Evolutionary conservation across 2,888 invertebrate species (phyloP).

Genomic region (Trachelus troglodyta): DNA sequence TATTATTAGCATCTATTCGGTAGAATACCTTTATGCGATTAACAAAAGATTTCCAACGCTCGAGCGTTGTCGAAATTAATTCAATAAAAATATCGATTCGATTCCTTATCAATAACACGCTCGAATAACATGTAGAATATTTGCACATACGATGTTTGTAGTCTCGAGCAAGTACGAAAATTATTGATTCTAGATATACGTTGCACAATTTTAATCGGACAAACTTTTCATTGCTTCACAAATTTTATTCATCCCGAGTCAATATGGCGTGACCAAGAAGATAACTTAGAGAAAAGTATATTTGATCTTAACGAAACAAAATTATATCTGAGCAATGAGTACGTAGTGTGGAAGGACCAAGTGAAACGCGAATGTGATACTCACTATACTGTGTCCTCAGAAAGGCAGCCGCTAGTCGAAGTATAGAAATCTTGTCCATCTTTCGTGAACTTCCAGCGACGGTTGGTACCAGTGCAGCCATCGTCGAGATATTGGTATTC

Average conservation of each 20-base stretch:
- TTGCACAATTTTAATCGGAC: background rate
- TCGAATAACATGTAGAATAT: background rate
- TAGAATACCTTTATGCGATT: background rate
- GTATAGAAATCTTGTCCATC: constrained; percentile 91
- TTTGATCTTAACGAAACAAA: background rate
- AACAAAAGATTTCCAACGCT: background rate
- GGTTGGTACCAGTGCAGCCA: constrained; percentile 86
- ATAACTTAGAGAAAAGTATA: background rate
- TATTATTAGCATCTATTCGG: background rate
- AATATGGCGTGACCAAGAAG: background rate
- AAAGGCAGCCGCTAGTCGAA: constrained; percentile 87
- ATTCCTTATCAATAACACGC: background rate
- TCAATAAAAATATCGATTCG: background rate
- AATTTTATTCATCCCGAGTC: background rate
- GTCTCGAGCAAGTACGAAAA: background rate
- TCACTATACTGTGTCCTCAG: constrained; percentile 81
- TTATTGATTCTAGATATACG: background rate
- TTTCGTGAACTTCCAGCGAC: constrained; percentile 84
- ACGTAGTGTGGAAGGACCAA: background rate
- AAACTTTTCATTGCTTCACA: background rate
- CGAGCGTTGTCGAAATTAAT: background rate
- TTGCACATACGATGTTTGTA: background rate
- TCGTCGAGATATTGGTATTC: constrained; percentile 85
- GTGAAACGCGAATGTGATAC: constrained; percentile 28
- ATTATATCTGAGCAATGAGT: background rate